A percentile compares a stretch with the other conserved stretches of the same genome.
phyloP scores from a whole-genome alignment of 2,888 invertebrate genomes.

The Neoascia interrupta region DNA sequence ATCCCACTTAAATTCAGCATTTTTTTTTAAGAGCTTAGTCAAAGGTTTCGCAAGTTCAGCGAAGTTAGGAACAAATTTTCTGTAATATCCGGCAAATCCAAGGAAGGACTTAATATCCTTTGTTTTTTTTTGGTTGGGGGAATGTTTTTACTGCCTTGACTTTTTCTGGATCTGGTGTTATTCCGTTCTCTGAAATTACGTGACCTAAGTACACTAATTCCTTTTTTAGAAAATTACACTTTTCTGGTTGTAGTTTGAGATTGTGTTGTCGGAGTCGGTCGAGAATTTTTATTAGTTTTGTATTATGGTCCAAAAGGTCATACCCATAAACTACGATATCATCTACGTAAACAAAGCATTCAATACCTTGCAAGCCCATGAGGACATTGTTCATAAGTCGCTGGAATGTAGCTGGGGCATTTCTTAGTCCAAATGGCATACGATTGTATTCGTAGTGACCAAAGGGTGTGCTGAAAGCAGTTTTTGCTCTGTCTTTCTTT shows the following conservation, averaged over 20 bases:
- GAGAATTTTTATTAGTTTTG: slow-evolving; percentile 23
- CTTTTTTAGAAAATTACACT: slow-evolving; percentile 28
- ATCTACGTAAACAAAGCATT: no score
- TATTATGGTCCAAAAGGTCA: slow-evolving; percentile 14
- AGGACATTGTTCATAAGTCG: no score
- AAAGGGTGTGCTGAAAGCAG: background rate
- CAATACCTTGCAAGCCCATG: no score
- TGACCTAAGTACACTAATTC: slow-evolving; percentile 43
- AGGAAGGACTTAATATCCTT: slow-evolving; percentile 6
- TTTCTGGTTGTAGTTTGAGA: no score
- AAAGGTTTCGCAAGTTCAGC: background rate
- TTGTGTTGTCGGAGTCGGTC: no score
- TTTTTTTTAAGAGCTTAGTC: slow-evolving; percentile 3
- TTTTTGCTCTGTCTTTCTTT: background rate
- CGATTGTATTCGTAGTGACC: background rate
- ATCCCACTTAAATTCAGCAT: background rate
- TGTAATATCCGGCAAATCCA: slow-evolving; percentile 2
- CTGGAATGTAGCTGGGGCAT: no score
- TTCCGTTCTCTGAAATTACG: background rate
- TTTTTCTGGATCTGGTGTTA: background rate
- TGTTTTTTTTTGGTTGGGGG: background rate
- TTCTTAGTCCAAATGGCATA: background rate
- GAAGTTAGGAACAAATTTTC: background rate
- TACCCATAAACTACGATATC: slow-evolving; percentile 44
- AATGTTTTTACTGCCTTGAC: background rate